Evolutionary conservation across 92 coral and sea anemone genomes (phyloP).

Genomic region (Micromussa lordhowensis): DNA sequence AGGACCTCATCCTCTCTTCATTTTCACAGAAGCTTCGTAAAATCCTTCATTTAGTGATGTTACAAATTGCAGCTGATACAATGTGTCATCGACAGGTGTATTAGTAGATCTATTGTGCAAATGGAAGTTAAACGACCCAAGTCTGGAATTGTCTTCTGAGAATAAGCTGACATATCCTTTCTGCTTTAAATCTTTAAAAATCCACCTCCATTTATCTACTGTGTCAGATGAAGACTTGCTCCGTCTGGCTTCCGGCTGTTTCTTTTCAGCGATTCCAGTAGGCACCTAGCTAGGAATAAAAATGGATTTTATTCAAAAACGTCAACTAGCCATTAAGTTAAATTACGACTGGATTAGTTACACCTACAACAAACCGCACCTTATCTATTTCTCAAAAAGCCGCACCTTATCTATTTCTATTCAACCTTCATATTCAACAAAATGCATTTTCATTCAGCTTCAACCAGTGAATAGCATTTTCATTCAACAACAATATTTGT

Average conservation of each 20-base stretch:
- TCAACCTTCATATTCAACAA: no score
- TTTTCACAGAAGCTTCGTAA: constrained; percentile 73
- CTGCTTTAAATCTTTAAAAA: constrained; percentile 63
- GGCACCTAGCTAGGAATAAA: constrained; percentile 39
- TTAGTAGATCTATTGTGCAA: constrained; percentile 57
- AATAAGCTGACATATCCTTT: constrained; percentile 80
- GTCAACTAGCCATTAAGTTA: not conserved
- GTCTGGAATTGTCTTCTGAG: constrained; percentile 74
- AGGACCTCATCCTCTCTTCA: constrained; percentile 54
- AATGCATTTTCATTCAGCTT: no score
- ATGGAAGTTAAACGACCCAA: constrained; percentile 75
- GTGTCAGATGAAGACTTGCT: constrained; percentile 47
- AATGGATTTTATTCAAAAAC: not conserved
- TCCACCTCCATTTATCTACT: constrained; percentile 82
- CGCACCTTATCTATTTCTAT: no score
- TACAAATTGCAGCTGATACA: constrained; percentile 70
- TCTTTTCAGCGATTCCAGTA: constrained; percentile 72
- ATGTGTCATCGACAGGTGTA: constrained; percentile 36
- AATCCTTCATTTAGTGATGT: constrained; percentile 76
- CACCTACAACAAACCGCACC: not conserved
- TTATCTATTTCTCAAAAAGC: no score
- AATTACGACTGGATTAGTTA: not conserved
- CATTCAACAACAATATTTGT: no score
- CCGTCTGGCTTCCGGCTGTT: constrained; percentile 74
- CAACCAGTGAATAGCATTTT: no score